Base-by-base conservation (phyloP, 2,888 invertebrate genomes). In the Azorinus chamasolen region DNA sequence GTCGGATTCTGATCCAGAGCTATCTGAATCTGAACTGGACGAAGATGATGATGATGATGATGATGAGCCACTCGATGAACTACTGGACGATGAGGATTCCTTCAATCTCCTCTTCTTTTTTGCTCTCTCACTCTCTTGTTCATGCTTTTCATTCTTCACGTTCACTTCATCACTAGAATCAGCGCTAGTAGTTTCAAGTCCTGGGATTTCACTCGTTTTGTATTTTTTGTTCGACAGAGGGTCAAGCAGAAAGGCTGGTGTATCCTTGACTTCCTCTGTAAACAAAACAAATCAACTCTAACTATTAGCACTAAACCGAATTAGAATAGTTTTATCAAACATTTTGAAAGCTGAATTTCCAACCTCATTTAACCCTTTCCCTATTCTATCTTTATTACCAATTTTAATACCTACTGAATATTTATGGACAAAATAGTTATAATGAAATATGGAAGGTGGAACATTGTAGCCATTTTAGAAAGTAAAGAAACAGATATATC, bases 191-290 rank as follows among this genome's bases (percentile, higher is more conserved):
- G 79, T 53, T 72, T 88, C 88, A 59, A 88, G 65, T 24, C 89
- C 89, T 37, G 89, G 88, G 58, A 88, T 88, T 66, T 72, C 76
- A 46, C 78, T 71, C 55, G 84, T 55, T 69, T 68, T 83, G 54
- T 83, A 83, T 54, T 79, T 82, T 32, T 69, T 69, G 73, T 82
- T 79, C 5, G 83, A 79, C 18, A 85, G 65, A 22, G 87, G 83
- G 48, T 87, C 85, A 59, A 84, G 87, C 16, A 87, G 69, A 69
- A 82, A 84, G n/a, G 83, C 77, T 43, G 88, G 83, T 24, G 84
- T 79, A 50, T 79, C 78, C 37, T 75, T 61, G 50, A 81, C 75
- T 71, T 81, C 81, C 70, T 79, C 78, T 80, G 81, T 32, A 77
- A 83, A 5, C 1, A 51, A 14, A 51, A 22, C 1, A 51, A 51